A percentile compares a stretch with the other conserved stretches of the same genome.
Conservation (phyloP, 2,888 invertebrate species). For the Clostera curtula region DNA sequence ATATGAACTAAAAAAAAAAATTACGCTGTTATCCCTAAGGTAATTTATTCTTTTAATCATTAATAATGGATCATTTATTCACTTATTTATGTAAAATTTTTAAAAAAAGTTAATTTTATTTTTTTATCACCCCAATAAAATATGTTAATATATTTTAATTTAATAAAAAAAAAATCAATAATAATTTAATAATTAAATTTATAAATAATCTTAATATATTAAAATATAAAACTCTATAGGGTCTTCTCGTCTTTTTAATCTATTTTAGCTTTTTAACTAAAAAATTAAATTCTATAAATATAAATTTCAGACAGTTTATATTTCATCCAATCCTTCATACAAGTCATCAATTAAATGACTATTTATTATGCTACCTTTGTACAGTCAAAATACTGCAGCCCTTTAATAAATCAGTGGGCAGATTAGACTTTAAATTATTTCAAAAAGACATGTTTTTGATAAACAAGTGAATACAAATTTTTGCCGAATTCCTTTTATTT, state of each 20-base stretch:
- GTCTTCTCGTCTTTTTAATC: slow-evolving; percentile 84
- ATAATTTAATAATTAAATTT: no score
- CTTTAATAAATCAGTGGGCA: slow-evolving; percentile 84
- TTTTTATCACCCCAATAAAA: slow-evolving; percentile 80
- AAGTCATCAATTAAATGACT: slow-evolving; percentile 86
- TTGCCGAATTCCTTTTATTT: slow-evolving; percentile 78
- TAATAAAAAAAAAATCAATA: no score
- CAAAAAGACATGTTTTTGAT: slow-evolving; percentile 85
- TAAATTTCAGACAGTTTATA: slow-evolving; percentile 73
- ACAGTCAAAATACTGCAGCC: slow-evolving; percentile 87
- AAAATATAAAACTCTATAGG: slow-evolving; percentile 80
- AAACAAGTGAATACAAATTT: slow-evolving; percentile 80
- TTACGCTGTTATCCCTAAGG: slow-evolving; percentile 91
- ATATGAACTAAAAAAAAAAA: slow-evolving; percentile 84
- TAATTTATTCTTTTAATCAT: slow-evolving; percentile 82
- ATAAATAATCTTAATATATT: slow-evolving; percentile 53
- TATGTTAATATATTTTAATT: slow-evolving; percentile 41
- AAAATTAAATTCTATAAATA: slow-evolving; percentile 58
- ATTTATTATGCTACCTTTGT: slow-evolving; percentile 86
- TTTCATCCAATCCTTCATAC: slow-evolving; percentile 84
- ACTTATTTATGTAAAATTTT: slow-evolving; percentile 44
- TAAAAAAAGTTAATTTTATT: slow-evolving; percentile 74
- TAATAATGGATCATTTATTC: slow-evolving; percentile 72
- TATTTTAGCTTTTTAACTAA: slow-evolving; percentile 79
- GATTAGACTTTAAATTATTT: slow-evolving; percentile 78